A percentile compares a stretch with the other conserved stretches of the same genome.
Conservation (phyloP, 2,888 invertebrate species). For the Agrochola macilenta region DNA sequence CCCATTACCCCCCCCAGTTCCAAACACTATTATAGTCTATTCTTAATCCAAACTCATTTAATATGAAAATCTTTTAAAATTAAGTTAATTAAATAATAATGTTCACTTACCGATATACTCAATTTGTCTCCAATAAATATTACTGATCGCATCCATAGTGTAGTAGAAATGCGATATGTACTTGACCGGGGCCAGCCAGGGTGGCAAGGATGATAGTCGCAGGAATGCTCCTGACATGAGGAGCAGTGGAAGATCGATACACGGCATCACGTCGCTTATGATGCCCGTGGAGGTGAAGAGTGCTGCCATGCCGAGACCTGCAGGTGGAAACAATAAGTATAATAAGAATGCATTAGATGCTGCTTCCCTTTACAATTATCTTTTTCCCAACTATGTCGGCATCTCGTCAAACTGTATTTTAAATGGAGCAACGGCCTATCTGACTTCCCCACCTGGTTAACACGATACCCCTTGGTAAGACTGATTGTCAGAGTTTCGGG, state of each 20-base stretch:
- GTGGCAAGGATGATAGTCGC: slow-evolving; percentile 82
- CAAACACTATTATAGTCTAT: no score
- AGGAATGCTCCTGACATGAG: slow-evolving; percentile 88
- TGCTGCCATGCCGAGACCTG: slow-evolving; percentile 86
- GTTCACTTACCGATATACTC: slow-evolving; percentile 82
- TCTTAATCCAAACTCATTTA: no score
- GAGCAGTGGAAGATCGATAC: slow-evolving; percentile 84
- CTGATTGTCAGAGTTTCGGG: not conserved
- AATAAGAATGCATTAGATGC: no score
- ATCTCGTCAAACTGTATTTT: not conserved
- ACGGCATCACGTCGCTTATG: slow-evolving; percentile 87
- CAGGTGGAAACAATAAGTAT: not conserved
- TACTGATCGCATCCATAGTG: slow-evolving; percentile 88
- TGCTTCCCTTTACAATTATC: no score
- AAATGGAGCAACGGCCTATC: not conserved
- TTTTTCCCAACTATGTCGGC: no score
- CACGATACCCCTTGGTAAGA: not conserved
- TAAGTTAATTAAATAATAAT: no score
- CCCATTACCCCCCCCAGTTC: no score
- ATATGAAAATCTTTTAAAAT: no score
- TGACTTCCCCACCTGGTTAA: not conserved
- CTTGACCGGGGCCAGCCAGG: slow-evolving; percentile 83
- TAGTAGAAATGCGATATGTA: slow-evolving; percentile 90
- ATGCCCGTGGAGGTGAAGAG: slow-evolving; percentile 84
- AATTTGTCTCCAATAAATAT: slow-evolving; percentile 88